Conservation (phyloP, 2,113 vertebrate genomes). For the Balaeniceps rex region DNA sequence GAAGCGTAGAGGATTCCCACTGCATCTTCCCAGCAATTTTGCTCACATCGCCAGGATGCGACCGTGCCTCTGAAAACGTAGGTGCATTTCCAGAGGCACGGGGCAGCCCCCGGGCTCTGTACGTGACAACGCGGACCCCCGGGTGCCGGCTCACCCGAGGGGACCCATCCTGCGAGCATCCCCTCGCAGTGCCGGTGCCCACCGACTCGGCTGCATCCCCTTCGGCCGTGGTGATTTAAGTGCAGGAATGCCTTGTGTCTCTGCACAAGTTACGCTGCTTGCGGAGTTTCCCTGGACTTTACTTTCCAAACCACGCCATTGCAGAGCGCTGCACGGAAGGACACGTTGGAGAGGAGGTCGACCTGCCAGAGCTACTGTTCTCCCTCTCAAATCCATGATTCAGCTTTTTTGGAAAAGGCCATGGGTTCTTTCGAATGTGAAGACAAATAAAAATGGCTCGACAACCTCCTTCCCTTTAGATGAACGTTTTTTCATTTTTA, state of each 20-base stretch:
- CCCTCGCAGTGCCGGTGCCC: too few species aligned
- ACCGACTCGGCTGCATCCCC: neutral
- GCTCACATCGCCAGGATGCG: neutral
- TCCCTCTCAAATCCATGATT: neutral
- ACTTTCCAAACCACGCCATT: rapidly evolving
- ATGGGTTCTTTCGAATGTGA: neutral
- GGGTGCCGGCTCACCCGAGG: rapidly evolving
- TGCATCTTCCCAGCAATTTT: neutral
- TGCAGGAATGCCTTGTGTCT: too few species aligned
- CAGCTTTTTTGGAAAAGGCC: neutral
- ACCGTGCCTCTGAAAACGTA: rapidly evolving
- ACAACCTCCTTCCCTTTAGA: neutral
- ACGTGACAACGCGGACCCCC: rapidly evolving
- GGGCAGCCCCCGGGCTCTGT: neutral
- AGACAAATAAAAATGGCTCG: neutral
- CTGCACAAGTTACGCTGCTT: neutral
- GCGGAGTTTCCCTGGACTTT: neutral
- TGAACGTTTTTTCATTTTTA: neutral
- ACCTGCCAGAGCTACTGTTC: neutral
- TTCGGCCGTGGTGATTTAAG: too few species aligned
- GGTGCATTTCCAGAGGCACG: rapidly evolving
- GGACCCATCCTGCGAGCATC: neutral
- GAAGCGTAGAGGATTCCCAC: neutral
- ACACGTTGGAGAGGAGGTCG: rapidly evolving
- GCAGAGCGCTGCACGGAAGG: neutral